These are phyloP conservation scores for Anastatus disparis DNA, from an alignment of 1,140 invertebrate genomes.

Conservation along the genomic window DNA sequence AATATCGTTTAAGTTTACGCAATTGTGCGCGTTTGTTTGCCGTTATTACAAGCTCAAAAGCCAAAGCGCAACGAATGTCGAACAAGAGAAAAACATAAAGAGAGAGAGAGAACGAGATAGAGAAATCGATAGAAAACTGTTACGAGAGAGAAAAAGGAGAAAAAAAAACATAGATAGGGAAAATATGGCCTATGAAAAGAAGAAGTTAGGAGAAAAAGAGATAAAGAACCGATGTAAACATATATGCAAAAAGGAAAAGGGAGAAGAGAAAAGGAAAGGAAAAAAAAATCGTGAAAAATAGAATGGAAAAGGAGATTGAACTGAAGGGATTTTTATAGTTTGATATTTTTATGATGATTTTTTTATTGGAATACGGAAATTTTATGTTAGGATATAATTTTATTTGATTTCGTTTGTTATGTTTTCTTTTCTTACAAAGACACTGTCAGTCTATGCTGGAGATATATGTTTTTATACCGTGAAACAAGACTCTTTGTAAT, in stretches of 20 bases:
- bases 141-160: background rate
- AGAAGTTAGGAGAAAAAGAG: background rate
- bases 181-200: no score
- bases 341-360: no score
- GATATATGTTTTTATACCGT: no score
- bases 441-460: no score
- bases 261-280: background rate
- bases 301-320: background rate
- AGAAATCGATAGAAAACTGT: no score
- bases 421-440: no score
- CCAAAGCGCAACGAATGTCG: slow-evolving; percentile 7
- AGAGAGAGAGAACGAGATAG: background rate
- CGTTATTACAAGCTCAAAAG: no score
- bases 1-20: slow-evolving; percentile 36
- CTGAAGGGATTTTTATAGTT: slow-evolving; percentile 11
- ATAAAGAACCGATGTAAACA: background rate
- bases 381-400: no score
- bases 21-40: slow-evolving; percentile 35
- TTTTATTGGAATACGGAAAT: no score
- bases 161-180: background rate
- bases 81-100: background rate
- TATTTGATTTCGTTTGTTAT: no score
- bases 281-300: background rate
- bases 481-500: no score
- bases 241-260: background rate